Percentiles rank a stretch among this genome's conserved stretches.
phyloP scores from a whole-genome alignment of 2,113 vertebrate genomes.

The Peromyscus leucopus region DNA sequence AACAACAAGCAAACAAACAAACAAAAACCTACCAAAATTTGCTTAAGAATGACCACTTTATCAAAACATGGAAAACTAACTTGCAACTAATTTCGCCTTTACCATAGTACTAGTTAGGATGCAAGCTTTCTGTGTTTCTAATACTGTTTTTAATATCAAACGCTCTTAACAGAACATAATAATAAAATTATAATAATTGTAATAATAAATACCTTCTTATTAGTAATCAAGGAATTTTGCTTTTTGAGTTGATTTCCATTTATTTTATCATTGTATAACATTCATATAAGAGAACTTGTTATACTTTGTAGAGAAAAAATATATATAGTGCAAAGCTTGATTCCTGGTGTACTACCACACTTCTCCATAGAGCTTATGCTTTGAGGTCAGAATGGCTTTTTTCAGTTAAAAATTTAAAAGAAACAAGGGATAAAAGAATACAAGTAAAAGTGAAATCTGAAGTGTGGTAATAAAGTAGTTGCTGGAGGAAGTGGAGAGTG shows the following conservation, averaged over 20 bases:
- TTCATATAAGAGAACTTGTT: constrained; percentile 7
- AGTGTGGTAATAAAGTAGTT: background rate
- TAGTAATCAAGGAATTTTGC: background rate
- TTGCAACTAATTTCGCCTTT: background rate
- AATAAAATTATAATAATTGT: background rate
- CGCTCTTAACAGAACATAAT: background rate
- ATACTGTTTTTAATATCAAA: background rate
- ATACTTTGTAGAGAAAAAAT: background rate
- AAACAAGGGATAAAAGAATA: constrained; percentile 39
- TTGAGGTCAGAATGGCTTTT: constrained; percentile 48
- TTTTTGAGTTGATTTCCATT: background rate
- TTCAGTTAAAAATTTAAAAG: constrained; percentile 77
- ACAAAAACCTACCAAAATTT: constrained; percentile 63
- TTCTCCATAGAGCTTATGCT: background rate
- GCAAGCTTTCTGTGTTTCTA: background rate
- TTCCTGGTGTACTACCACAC: constrained; percentile 28
- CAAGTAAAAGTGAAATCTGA: constrained; percentile 10
- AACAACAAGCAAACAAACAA: background rate
- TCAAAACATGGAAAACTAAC: background rate
- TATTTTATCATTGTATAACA: constrained; percentile 14
- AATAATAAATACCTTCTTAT: background rate
- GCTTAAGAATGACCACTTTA: background rate
- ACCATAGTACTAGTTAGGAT: background rate
- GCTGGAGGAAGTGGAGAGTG: background rate
- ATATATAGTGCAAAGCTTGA: constrained; percentile 54